phyloP scores from a whole-genome alignment of 2,888 invertebrate species.

The Sphaerophoria rueppellii region DNA sequence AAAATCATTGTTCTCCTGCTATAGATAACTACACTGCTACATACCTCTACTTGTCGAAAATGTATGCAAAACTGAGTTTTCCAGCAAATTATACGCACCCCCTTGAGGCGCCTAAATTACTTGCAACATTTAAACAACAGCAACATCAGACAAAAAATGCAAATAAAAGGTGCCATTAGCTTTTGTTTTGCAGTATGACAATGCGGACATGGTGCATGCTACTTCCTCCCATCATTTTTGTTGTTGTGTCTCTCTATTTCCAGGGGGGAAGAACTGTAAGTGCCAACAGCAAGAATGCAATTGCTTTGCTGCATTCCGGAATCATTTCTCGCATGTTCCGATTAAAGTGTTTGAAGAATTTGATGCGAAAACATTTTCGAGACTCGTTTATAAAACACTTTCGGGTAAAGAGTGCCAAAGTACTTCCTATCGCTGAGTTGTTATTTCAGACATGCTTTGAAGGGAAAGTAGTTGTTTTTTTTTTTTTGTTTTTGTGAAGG shows the following conservation, averaged over 20 bases:
- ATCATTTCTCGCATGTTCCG: constrained; percentile 39
- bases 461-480: background rate
- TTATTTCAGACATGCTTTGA: constrained; percentile 9
- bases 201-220: constrained; percentile 66
- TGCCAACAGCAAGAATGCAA: constrained; percentile 35
- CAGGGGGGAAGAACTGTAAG: background rate
- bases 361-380: background rate
- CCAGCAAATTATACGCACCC: constrained; percentile 56
- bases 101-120: constrained; percentile 56
- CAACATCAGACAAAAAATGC: constrained; percentile 15
- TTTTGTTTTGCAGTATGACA: constrained; percentile 67
- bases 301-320: constrained; percentile 62
- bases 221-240: constrained; percentile 23
- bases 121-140: constrained; percentile 16
- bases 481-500: background rate
- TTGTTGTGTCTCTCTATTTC: background rate
- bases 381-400: background rate
- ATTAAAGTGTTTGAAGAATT: constrained; percentile 49
- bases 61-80: background rate
- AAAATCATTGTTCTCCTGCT: constrained; percentile 19
- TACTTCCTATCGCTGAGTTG: constrained; percentile 21
- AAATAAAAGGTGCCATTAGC: constrained; percentile 56
- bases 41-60: too few species aligned
- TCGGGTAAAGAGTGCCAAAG: constrained; percentile 18
- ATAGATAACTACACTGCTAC: constrained; percentile 1